These are phyloP conservation scores for Perizoma affinitatum DNA, from an alignment of 2,888 invertebrate species.

Conservation along the genomic window DNA sequence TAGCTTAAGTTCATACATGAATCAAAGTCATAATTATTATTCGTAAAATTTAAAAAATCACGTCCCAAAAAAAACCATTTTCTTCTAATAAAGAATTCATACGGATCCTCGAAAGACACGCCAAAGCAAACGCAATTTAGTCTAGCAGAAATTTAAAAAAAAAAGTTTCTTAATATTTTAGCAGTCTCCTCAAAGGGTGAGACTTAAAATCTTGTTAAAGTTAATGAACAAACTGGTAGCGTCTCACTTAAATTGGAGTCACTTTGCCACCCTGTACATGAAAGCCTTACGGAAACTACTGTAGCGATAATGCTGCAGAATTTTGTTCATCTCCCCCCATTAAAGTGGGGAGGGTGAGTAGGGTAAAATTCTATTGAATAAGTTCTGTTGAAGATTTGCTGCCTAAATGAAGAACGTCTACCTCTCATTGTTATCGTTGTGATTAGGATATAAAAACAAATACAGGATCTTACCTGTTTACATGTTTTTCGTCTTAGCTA, in stretches of 20 bases:
- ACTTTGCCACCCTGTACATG: slow-evolving; percentile 48
- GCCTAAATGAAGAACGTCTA: too few species aligned
- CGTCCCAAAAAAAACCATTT: slow-evolving; percentile 5
- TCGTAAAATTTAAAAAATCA: slow-evolving; percentile 6
- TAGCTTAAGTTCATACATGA: background rate
- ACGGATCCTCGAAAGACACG: slow-evolving; percentile 17
- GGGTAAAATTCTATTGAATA: too few species aligned
- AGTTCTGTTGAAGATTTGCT: too few species aligned
- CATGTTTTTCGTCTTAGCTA: too few species aligned
- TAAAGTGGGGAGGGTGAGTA: too few species aligned
- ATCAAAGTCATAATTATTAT: slow-evolving; percentile 3
- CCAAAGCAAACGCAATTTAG: slow-evolving; percentile 36
- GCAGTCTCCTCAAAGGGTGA: slow-evolving; percentile 67
- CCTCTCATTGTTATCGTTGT: too few species aligned
- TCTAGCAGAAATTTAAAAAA: slow-evolving; percentile 31
- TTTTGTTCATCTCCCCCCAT: slow-evolving; percentile 29
- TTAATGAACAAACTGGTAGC: slow-evolving; percentile 78
- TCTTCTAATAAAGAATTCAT: slow-evolving; percentile 25
- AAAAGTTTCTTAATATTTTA: slow-evolving; percentile 60
- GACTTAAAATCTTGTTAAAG: slow-evolving; percentile 73
- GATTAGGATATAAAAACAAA: too few species aligned
- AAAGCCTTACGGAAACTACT: slow-evolving; percentile 35
- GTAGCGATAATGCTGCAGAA: slow-evolving; percentile 39
- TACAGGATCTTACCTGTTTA: too few species aligned
- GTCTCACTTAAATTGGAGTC: slow-evolving; percentile 68